phyloP scores from a whole-genome alignment of 92 coral and sea anemone genomes.

The Desmophyllum pertusum region DNA sequence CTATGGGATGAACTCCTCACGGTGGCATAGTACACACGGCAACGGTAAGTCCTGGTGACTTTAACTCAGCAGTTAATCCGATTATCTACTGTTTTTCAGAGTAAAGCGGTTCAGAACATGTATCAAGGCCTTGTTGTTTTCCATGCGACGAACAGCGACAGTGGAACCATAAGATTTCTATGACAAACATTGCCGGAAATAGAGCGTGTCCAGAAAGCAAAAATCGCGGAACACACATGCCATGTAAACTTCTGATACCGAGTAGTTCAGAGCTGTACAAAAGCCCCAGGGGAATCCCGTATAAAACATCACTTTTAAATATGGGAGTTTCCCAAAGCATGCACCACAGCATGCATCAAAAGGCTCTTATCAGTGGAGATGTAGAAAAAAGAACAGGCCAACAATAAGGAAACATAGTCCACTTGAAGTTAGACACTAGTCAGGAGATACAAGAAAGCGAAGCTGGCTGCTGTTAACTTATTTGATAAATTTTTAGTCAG shows the following conservation, averaged over 20 bases:
- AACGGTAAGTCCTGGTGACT: conserved; percentile 70
- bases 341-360: too few relatives aligned
- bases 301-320: too few relatives aligned
- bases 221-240: not conserved
- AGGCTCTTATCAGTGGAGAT: too few relatives aligned
- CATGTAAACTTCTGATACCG: not conserved
- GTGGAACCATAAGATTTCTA: conserved; percentile 14
- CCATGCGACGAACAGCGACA: conserved; percentile 27
- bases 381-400: too few relatives aligned
- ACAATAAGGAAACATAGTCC: too few relatives aligned
- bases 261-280: not conserved
- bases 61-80: conserved; percentile 71
- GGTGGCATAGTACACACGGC: conserved; percentile 57
- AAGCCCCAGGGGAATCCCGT: too few relatives aligned
- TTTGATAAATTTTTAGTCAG: too few relatives aligned
- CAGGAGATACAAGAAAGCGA: too few relatives aligned
- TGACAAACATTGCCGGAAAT: not conserved
- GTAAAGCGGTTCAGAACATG: conserved; percentile 55
- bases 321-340: too few relatives aligned
- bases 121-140: conserved; percentile 24
- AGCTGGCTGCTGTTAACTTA: too few relatives aligned
- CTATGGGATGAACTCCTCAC: conserved; percentile 34
- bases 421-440: too few relatives aligned
- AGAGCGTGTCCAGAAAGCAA: not conserved
- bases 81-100: conserved; percentile 66